A percentile compares a stretch with the other conserved stretches of the same genome.
phyloP scores from a whole-genome alignment of 2,888 invertebrate species.

The Eilema sororculum region DNA sequence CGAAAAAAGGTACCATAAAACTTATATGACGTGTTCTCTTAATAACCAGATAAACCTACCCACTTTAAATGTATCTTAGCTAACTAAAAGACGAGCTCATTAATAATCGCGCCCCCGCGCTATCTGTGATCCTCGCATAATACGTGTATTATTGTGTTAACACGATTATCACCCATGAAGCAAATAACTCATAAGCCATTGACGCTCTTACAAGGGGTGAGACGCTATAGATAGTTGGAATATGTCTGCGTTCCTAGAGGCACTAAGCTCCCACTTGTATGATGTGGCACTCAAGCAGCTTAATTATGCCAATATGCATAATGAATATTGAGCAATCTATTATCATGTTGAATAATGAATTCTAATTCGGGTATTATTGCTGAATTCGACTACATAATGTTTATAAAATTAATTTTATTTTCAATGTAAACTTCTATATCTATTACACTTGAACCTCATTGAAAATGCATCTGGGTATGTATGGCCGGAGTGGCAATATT shows the following conservation, averaged over 20 bases:
- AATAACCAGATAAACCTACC: background rate
- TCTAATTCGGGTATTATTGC: background rate
- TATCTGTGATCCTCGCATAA: background rate
- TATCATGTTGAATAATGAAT: background rate
- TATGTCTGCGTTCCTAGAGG: background rate
- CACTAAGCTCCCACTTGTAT: background rate
- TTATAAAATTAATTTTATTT: background rate
- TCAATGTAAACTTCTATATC: background rate
- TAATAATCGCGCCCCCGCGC: background rate
- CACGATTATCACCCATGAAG: background rate
- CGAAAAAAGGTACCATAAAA: background rate
- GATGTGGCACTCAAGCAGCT: background rate
- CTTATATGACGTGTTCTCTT: no score
- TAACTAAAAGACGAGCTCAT: background rate
- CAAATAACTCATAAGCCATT: background rate
- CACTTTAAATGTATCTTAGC: background rate
- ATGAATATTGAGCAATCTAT: background rate
- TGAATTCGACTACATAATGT: background rate
- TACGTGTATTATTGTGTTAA: background rate
- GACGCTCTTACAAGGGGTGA: background rate
- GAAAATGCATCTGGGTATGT: no score
- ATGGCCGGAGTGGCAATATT: no score
- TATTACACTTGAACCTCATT: no score
- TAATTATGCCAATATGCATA: conserved; percentile 7
- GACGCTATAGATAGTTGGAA: background rate